Base-by-base conservation (phyloP, 2,113 vertebrate genomes). In the Tachuris rubrigastra region DNA sequence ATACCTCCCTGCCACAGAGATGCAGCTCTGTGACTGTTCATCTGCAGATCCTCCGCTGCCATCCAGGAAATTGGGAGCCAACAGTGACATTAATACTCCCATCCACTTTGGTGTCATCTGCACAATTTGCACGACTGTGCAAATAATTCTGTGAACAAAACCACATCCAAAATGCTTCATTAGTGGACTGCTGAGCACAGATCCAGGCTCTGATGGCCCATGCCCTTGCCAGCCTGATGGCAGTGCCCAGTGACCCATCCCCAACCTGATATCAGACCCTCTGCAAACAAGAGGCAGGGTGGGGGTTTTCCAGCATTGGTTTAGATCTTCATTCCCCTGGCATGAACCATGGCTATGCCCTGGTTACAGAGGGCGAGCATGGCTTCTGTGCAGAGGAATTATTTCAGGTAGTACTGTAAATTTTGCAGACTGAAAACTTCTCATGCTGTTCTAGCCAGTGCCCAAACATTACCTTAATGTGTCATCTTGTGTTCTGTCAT, bases 381-480 rank as follows among this genome's bases (percentile, higher is more conserved):
- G 10, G 33, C 27, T 85, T 39, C 76, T 16, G 52, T 62, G 67
- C 85, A 67, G 50, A 42, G 42, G 82, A 37, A 27, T 68, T 74
- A 66, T 73, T 89, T 91, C 33, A 69, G 72, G 88, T 33, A 84
- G 39, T 10, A 84, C 62, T 55, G 49, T 55, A 77, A 56, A 88
- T 83, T 73, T 68, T 72, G 80, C 73, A 92, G 52, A 74, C 74
- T 76, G 87, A 73, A 55, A 91, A 85, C 63, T 85, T 89, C 75
- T 91, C 82, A 67, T 9, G 0, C 58, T 87, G 60, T 55, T 83
- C 91, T 92, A 85, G 73, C 75, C 37, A 4, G 58, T 95, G 76
- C 87, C 87, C 84, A 92, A 95, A 91, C 74, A 66, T 66, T 93
- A 85, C 89, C 63, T 65, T 85, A 87, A 94, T 62, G 77, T 91